Evolutionary conservation across 2,888 invertebrate genomes (phyloP), one percentile per base, ranked within the genome.

Genomic region (Cantharis rustica): DNA sequence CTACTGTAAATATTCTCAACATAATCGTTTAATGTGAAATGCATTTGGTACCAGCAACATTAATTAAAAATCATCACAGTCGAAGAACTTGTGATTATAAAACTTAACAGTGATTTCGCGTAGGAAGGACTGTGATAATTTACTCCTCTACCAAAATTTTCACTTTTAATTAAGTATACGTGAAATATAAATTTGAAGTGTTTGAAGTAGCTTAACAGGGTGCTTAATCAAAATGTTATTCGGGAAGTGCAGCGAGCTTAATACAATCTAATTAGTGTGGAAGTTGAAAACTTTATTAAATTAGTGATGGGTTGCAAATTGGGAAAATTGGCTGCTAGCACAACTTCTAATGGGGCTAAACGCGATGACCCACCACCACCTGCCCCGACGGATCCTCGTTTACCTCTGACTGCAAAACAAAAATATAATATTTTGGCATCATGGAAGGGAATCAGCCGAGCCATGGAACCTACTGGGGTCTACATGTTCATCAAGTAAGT

Each of bases 401-500:
- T 96, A 79, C 96, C 96, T 0, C 90, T 96, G 77, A 96, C 95
- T 0, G 95, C 95, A 16, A 93, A 94, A 86, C 96, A 97, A 90
- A 96, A 94, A 89, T 97, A 95, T 89, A 94, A 92, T 82, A 95
- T 97, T 91, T 90, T 95, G 80, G 96, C 96, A 1, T 96, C 96
- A 11, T 97, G 97, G 97, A 96, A 95, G 85, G 96, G 95, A 26
- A 96, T 97, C 83, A 93, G 94, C 81, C 91, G 96, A 81, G 96
- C 96, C 13, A 95, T 96, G 92, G 95, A 95, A 88, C 93, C 94
- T 73, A 96, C 96, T 68, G 96, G 96, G 71, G 93, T 96, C 82
- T 93, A 93, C 89, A 97, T 97, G 96, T 96, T 97, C 88, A 91
- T 96, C 88, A 95, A 95, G 96, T 96, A 90, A 93, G 95, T 93